Conservation (phyloP, 2,113 vertebrate genomes). For the Barbus barbus region DNA sequence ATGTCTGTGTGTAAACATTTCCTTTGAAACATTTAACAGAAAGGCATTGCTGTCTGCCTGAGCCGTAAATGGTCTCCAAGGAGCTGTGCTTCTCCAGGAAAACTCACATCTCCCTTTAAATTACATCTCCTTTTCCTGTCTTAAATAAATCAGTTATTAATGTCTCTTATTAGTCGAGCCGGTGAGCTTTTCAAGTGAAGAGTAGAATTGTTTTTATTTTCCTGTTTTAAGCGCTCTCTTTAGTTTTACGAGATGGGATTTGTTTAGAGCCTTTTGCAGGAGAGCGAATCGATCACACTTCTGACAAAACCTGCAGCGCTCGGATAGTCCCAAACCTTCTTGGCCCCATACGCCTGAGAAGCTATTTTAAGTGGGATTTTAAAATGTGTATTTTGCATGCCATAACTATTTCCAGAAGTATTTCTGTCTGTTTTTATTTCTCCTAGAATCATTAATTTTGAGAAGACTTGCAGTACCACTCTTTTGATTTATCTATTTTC, state of each 20-base stretch:
- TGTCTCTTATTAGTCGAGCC: constrained; percentile 60
- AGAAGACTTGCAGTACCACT: constrained; percentile 4
- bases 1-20: constrained; percentile 26
- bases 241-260: constrained; percentile 58
- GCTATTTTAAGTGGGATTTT: constrained; percentile 9
- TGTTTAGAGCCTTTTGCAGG: constrained; percentile 9
- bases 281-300: constrained; percentile 12
- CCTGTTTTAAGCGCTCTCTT: constrained; percentile 52
- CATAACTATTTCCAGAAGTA: constrained; percentile 34
- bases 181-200: constrained; percentile 53
- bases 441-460: constrained; percentile 34
- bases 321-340: not conserved
- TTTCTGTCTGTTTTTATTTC: constrained; percentile 22
- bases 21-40: constrained; percentile 46
- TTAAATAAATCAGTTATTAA: constrained; percentile 62
- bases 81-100: constrained; percentile 34
- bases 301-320: constrained; percentile 7
- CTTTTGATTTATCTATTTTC: constrained; percentile 37
- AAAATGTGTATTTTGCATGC: constrained; percentile 4
- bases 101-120: constrained; percentile 6
- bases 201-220: constrained; percentile 67
- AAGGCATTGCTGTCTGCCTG: constrained; percentile 7
- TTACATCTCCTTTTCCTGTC: not conserved
- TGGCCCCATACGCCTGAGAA: not conserved
- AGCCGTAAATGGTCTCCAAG: constrained; percentile 42